Conservation (phyloP, 2,888 invertebrate genomes). For the Yponomeuta malinellus region DNA sequence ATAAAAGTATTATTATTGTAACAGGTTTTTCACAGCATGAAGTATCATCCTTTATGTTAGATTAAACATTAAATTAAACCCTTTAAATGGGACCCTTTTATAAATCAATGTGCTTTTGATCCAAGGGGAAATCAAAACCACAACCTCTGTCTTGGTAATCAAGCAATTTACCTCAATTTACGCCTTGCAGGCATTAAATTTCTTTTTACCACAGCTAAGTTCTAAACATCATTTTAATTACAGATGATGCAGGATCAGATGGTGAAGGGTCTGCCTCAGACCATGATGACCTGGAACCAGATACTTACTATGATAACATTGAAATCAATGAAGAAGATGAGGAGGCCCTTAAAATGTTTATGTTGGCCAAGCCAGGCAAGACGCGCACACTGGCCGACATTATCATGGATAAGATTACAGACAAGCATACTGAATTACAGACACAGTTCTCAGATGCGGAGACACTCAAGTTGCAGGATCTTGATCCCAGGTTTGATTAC, state of each 20-base stretch:
- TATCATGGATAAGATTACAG: slow-evolving; percentile 93
- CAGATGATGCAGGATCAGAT: slow-evolving; percentile 49
- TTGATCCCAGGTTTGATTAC: slow-evolving; percentile 82
- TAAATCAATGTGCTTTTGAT: too few relatives aligned
- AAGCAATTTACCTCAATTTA: too few relatives aligned
- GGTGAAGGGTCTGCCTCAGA: slow-evolving; percentile 70
- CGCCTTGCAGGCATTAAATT: too few relatives aligned
- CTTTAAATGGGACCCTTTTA: too few relatives aligned
- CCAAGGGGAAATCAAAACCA: too few relatives aligned
- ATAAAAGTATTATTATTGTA: too few relatives aligned
- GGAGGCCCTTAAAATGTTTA: slow-evolving; percentile 88
- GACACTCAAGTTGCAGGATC: slow-evolving; percentile 83
- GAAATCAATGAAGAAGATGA: slow-evolving; percentile 93
- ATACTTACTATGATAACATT: slow-evolving; percentile 81
- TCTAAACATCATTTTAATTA: too few relatives aligned
- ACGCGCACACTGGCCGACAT: slow-evolving; percentile 90
- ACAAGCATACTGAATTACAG: slow-evolving; percentile 93
- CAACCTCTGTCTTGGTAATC: too few relatives aligned
- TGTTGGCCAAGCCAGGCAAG: slow-evolving; percentile 64
- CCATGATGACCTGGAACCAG: slow-evolving; percentile 71
- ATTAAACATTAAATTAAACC: too few relatives aligned
- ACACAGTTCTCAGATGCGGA: slow-evolving; percentile 89
- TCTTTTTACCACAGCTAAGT: too few relatives aligned
- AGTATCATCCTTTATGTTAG: too few relatives aligned
- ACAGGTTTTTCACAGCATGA: too few relatives aligned